phyloP scores from a whole-genome alignment of 2,113 vertebrate genomes.

The Hylia prasina region DNA sequence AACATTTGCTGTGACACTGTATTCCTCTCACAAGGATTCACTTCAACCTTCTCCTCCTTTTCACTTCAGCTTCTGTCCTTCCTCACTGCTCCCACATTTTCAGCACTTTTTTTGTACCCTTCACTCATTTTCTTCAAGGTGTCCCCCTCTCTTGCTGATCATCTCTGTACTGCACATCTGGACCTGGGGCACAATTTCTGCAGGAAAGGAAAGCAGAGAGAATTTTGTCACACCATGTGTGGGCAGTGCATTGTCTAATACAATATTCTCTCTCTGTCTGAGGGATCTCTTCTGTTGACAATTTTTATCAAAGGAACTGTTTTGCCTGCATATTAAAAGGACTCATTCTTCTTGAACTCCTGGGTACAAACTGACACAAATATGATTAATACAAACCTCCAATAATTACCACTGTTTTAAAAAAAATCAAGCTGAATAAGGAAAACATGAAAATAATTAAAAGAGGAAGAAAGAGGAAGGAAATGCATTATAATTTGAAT shows the following conservation, averaged over 20 bases:
- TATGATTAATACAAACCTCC: background rate
- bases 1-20: background rate
- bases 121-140: background rate
- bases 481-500: background rate
- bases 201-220: background rate
- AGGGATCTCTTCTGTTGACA: background rate
- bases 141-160: background rate
- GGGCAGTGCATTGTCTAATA: background rate
- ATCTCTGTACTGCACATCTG: background rate
- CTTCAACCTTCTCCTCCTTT: background rate
- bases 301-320: background rate
- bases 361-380: background rate
- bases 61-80: background rate
- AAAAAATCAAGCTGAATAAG: background rate
- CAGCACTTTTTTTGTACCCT: background rate
- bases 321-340: background rate
- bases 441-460: background rate
- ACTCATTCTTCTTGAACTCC: background rate
- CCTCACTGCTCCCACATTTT: background rate
- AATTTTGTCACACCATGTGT: background rate
- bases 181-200: background rate
- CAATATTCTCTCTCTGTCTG: background rate
- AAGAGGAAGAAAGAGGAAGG: background rate
- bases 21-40: background rate
- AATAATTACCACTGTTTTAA: background rate